These are phyloP conservation scores for Neodiprion fabricii DNA, from an alignment of 1,140 invertebrate species.

Conservation along the genomic window DNA sequence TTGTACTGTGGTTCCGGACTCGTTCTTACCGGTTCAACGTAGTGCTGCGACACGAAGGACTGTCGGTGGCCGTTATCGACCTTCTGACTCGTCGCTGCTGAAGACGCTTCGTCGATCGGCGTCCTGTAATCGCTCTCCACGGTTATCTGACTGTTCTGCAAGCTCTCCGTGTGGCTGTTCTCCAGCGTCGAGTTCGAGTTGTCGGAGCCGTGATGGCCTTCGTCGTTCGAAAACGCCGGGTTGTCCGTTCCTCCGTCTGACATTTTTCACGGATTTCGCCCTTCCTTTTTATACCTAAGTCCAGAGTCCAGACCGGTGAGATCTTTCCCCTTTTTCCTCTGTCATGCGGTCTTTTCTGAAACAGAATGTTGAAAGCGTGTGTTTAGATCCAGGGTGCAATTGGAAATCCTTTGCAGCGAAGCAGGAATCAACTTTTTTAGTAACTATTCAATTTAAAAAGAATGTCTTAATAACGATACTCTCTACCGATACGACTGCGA, in stretches of 20 bases:
- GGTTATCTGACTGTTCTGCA: conserved; percentile 23
- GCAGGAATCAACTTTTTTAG: too few relatives aligned
- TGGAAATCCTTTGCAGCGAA: too few relatives aligned
- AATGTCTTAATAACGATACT: too few relatives aligned
- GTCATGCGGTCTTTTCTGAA: conserved; percentile 27
- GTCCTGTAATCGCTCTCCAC: conserved; percentile 37
- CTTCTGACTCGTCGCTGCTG: conserved; percentile 21
- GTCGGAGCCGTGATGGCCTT: conserved; percentile 27
- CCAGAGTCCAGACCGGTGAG: background rate
- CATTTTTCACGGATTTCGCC: conserved; percentile 36
- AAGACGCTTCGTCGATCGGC: conserved; percentile 31
- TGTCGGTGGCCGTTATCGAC: conserved; percentile 49
- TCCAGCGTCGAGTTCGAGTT: conserved; percentile 16
- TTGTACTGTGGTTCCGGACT: conserved; percentile 46
- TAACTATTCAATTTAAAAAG: too few relatives aligned
- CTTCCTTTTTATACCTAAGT: background rate
- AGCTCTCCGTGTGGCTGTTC: conserved; percentile 32
- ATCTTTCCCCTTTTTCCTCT: background rate
- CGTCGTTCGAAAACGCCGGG: conserved; percentile 53
- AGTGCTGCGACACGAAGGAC: conserved; percentile 53
- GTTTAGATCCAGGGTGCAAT: too few relatives aligned
- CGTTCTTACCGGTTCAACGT: conserved; percentile 47
- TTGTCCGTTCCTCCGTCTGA: conserved; percentile 53
- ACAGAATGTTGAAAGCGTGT: background rate
- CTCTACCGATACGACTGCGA: too few relatives aligned